These are phyloP conservation scores for Pristionchus mayeri DNA, from an alignment of 2,888 invertebrate genomes.

Conservation along the genomic window DNA sequence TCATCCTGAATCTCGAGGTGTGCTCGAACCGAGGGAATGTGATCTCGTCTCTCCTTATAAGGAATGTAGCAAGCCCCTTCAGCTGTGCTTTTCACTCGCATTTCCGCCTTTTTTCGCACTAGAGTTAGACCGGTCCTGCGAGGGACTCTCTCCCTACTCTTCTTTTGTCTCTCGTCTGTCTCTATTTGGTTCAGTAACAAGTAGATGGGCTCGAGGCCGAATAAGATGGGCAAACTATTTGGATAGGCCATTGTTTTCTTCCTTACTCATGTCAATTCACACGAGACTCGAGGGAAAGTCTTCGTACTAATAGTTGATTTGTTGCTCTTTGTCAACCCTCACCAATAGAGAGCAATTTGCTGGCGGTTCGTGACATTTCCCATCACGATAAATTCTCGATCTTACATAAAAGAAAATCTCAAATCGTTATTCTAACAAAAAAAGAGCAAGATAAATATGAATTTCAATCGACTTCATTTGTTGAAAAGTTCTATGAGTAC, in stretches of 20 bases:
- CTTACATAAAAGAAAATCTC: no score
- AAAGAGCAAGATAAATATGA: no score
- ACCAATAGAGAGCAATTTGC: neutral
- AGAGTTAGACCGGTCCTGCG: slow-evolving; percentile 32
- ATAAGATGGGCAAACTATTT: neutral
- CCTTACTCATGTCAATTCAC: neutral
- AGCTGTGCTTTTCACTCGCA: neutral
- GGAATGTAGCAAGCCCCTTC: slow-evolving; percentile 28
- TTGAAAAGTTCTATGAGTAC: no score
- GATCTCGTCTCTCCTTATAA: slow-evolving; percentile 19
- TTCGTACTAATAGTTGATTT: neutral
- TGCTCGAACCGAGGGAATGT: neutral
- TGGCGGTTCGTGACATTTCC: no score
- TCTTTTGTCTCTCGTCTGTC: slow-evolving; percentile 18
- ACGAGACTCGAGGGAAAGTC: neutral
- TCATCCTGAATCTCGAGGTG: slow-evolving; percentile 37
- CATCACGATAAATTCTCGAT: no score
- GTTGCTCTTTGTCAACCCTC: neutral
- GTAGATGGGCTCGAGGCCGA: slow-evolving; percentile 19
- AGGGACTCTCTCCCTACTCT: neutral
- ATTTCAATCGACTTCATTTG: no score
- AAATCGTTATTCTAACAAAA: no score
- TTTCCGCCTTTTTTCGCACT: slow-evolving; percentile 39
- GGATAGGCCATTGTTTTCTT: neutral
- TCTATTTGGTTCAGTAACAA: slow-evolving; percentile 36